Percentiles rank a stretch among this genome's conserved stretches.
phyloP scores from a whole-genome alignment of 2,113 vertebrate genomes.

The Phrynosoma platyrhinos region DNA sequence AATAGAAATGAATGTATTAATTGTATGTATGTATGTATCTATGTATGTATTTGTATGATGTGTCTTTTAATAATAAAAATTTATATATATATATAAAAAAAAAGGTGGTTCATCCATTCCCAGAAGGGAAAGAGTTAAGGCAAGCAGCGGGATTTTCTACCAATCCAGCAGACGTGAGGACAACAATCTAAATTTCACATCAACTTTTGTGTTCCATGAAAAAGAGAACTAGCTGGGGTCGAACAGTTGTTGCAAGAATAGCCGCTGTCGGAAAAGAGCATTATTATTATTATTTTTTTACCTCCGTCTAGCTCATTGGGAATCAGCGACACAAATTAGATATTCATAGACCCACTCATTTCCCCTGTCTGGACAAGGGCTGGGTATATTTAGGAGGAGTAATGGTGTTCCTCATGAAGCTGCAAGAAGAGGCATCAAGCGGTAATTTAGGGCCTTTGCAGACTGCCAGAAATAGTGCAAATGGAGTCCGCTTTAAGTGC shows the following conservation, averaged over 20 bases:
- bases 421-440: not conserved
- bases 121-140: constrained; percentile 38
- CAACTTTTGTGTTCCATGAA: constrained; percentile 47
- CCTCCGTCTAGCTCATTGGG: constrained; percentile 31
- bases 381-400: no score
- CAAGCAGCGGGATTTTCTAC: constrained; percentile 41
- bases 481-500: no score
- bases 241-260: constrained; percentile 41
- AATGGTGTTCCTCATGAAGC: not conserved
- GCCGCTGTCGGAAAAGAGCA: not conserved
- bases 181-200: constrained; percentile 65
- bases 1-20: no score
- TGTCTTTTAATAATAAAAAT: no score
- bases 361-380: constrained; percentile 8
- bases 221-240: constrained; percentile 54
- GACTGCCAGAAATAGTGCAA: no score
- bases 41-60: no score
- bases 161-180: constrained; percentile 57
- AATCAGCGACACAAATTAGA: constrained; percentile 30
- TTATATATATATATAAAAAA: no score
- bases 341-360: constrained; percentile 2
- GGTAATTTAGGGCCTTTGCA: no score
- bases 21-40: no score
- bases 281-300: not conserved
- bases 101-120: no score